These are phyloP conservation scores for Ornithoptera priamus DNA, from an alignment of 2,888 invertebrate genomes.

Conservation along the genomic window DNA sequence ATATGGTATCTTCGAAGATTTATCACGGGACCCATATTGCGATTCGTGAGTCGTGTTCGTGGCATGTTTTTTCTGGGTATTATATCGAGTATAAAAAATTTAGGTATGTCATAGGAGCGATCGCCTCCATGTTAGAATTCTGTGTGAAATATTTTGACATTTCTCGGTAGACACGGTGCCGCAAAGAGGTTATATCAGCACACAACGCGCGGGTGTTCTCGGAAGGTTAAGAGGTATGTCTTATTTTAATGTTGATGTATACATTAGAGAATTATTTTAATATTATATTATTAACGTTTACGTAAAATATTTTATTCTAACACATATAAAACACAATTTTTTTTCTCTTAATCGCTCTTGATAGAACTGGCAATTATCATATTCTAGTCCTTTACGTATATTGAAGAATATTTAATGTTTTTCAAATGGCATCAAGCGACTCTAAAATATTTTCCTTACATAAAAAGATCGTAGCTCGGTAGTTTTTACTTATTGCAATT, in stretches of 20 bases:
- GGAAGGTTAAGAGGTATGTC: slow-evolving; percentile 43
- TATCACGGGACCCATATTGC: slow-evolving; percentile 69
- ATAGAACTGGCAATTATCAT: no score
- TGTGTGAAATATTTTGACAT: slow-evolving; percentile 74
- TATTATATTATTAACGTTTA: not conserved
- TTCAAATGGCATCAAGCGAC: not conserved
- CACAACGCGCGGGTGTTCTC: slow-evolving; percentile 50
- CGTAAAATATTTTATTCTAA: no score
- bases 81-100: slow-evolving; percentile 58
- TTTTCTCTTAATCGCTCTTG: no score
- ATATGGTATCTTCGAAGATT: slow-evolving; percentile 75
- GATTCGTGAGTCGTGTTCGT: slow-evolving; percentile 59
- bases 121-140: slow-evolving; percentile 58
- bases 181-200: slow-evolving; percentile 40
- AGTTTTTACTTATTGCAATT: no score
- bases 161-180: slow-evolving; percentile 60
- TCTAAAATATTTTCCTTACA: not conserved
- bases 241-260: slow-evolving; percentile 12
- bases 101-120: slow-evolving; percentile 61
- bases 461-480: no score
- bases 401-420: not conserved
- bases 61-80: slow-evolving; percentile 59
- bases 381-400: not conserved
- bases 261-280: not conserved
- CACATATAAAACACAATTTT: no score